Evolutionary conservation across 2,888 invertebrate genomes (phyloP), one percentile per base, ranked within the genome.

Genomic region (Girardia tigrina): DNA sequence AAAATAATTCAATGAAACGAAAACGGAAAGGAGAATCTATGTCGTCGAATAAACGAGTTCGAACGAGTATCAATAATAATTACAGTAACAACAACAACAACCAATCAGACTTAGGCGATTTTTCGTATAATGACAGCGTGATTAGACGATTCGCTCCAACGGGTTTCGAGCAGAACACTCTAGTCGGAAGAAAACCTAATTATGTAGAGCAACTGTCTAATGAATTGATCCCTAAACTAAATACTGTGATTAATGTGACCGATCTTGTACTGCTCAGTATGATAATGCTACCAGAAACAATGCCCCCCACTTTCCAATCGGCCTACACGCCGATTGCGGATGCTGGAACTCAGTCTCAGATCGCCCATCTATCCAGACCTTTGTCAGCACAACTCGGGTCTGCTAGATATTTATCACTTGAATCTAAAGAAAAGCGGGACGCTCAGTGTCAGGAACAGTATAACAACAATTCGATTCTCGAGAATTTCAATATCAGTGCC

Each of bases 301-400:
- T 92, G 88, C 94, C 97, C 0, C 84, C 88, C 0, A 87, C 88
- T 78, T 98, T 98, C 82, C 86, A 89, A 77, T 87, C 88, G 6
- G 88, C 90, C 2, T 98, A 94, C 85, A 90, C 90, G 1, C 94
- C 95, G 0, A 91, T 92, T 77, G 89, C 91, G 0, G 90, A 91
- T 73, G 89, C 91, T 23, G 92, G 94, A 0, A 89, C 89, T 0
- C 89, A 88, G 77, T 86, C 88, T 0, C 92, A 77, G 27, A 88
- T 90, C 78, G 88, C 88, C 79, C 88, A 88, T 80, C 87, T 94
- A 74, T 89, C 90, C 0, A 88, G 90, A 82, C 86, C 90, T n/a
- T 86, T 87, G 83, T 88, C 86, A 81, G 88, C 86, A 71, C 89
- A 86, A 80, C 84, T 87, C 83, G 89, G 89, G 0, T 88, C 89